Percentiles rank a stretch among this genome's conserved stretches.
Evolutionary conservation across 2,113 vertebrate species (phyloP).

Genomic region (Stigmatopora argus): DNA sequence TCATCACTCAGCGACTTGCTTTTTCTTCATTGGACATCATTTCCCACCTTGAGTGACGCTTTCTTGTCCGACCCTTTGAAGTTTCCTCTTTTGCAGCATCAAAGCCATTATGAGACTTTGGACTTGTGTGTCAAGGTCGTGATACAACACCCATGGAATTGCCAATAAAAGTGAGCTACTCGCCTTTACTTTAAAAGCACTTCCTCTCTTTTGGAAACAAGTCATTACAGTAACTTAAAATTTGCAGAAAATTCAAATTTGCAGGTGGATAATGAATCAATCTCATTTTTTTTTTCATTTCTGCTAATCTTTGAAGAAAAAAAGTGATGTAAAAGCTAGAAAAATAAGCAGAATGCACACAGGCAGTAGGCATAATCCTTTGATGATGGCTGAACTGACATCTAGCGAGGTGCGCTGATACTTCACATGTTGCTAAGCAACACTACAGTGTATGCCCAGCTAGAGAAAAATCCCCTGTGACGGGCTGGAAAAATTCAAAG

Average conservation of each 20-base stretch:
- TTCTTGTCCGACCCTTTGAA: constrained; percentile 3
- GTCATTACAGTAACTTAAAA: too few relatives aligned
- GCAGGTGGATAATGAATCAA: too few relatives aligned
- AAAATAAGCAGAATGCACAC: background rate
- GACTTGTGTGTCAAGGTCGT: background rate
- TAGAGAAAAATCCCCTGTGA: background rate
- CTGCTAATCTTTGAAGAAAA: background rate
- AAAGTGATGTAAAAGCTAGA: background rate
- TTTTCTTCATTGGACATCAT: background rate
- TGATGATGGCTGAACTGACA: background rate
- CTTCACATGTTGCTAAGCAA: constrained; percentile 3
- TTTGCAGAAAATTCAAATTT: background rate
- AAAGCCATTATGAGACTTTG: constrained; percentile 3
- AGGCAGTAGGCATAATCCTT: background rate
- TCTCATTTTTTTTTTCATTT: background rate
- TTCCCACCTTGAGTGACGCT: background rate
- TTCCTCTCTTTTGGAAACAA: background rate
- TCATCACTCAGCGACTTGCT: background rate
- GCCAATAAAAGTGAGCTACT: background rate
- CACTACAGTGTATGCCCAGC: background rate
- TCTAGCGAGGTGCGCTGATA: background rate
- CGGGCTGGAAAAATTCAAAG: background rate
- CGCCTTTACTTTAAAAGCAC: background rate
- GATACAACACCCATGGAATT: background rate
- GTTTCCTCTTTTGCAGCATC: background rate